Percentiles rank a stretch among this genome's conserved stretches.
Conservation (phyloP, 53 echinoderm and acorn worm genomes). For the Zoroaster sp. region DNA sequence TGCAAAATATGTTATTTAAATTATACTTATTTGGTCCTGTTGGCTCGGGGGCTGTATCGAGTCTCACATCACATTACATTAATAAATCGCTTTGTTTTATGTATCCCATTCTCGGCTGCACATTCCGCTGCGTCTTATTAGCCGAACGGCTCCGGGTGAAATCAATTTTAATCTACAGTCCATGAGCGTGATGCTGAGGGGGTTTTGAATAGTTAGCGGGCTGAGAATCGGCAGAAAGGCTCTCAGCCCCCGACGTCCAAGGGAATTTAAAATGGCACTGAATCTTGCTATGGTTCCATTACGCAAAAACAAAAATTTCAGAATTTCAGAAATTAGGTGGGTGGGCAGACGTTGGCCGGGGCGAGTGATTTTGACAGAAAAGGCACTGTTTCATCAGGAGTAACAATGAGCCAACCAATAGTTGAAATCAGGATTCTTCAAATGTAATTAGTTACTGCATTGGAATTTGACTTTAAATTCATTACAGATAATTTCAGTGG, state of each 20-base stretch:
- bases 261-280: background rate
- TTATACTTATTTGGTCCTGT: constrained; percentile 43
- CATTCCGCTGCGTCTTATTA: constrained; percentile 52
- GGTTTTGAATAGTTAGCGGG: constrained; percentile 52
- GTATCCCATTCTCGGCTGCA: constrained; percentile 39
- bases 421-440: no score
- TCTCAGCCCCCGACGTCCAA: constrained; percentile 19
- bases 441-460: no score
- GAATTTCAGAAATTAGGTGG: background rate
- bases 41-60: constrained; percentile 2
- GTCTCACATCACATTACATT: constrained; percentile 56
- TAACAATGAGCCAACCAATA: no score
- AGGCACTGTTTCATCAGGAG: no score
- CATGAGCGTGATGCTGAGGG: constrained; percentile 46
- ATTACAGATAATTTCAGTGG: no score
- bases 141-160: constrained; percentile 40
- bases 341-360: no score
- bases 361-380: no score
- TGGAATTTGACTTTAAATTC: no score
- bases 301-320: background rate
- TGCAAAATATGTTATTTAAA: constrained; percentile 53
- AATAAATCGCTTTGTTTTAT: constrained; percentile 56
- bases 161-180: constrained; percentile 57
- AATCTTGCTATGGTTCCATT: background rate
- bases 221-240: constrained; percentile 16